These are phyloP conservation scores for Zoroaster sp. DNA, from an alignment of 53 echinoderm and acorn worm species.

Conservation along the genomic window DNA sequence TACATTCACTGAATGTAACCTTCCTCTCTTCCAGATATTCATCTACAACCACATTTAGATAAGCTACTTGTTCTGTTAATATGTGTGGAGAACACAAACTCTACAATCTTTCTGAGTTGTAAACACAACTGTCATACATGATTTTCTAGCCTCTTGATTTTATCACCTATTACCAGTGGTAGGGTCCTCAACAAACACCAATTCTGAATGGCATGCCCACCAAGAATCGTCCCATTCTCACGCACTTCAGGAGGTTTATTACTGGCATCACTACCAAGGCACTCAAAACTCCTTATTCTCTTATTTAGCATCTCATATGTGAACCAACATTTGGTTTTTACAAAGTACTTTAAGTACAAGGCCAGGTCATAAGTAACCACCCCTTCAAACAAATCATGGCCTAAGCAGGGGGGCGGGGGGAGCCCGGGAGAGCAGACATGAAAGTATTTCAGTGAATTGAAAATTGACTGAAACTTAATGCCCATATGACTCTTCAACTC, in stretches of 20 bases:
- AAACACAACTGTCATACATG: constrained; percentile 63
- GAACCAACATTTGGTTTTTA: constrained; percentile 59
- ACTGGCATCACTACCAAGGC: constrained; percentile 40
- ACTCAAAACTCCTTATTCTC: constrained; percentile 50
- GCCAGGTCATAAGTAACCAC: constrained; percentile 70
- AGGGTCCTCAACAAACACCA: constrained; percentile 65
- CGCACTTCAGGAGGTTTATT: constrained; percentile 26
- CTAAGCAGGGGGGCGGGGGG: constrained; percentile 74
- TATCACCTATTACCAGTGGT: constrained; percentile 52
- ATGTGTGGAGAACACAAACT: constrained; percentile 58
- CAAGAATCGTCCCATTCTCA: constrained; percentile 34
- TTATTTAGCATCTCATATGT: constrained; percentile 55
- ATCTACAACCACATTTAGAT: constrained; percentile 54
- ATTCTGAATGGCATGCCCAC: constrained; percentile 71
- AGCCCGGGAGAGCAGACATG: constrained; percentile 68
- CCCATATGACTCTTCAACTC: neutral
- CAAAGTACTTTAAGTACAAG: constrained; percentile 58
- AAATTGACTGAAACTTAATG: constrained; percentile 71
- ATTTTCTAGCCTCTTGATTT: constrained; percentile 47
- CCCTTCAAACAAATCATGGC: constrained; percentile 75
- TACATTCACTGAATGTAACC: constrained; percentile 11
- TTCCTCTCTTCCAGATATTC: constrained; percentile 72
- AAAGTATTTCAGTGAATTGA: constrained; percentile 64
- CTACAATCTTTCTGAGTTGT: constrained; percentile 63
- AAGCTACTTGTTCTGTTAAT: constrained; percentile 34